Percentiles rank a stretch among this genome's conserved stretches.
phyloP scores from a whole-genome alignment of 2,113 vertebrate genomes.

The Peromyscus maniculatus region DNA sequence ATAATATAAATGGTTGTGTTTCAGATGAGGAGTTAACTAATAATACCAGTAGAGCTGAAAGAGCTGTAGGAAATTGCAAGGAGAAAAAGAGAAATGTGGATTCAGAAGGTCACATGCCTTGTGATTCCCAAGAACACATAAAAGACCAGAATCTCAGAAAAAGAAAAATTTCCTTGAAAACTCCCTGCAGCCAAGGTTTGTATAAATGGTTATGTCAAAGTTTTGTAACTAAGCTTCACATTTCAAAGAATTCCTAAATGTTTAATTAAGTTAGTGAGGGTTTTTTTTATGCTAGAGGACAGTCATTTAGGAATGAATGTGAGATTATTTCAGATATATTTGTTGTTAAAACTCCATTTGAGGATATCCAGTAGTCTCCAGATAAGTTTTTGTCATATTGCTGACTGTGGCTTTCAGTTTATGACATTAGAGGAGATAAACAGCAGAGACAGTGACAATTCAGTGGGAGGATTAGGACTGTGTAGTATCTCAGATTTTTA shows the following conservation, averaged over 20 bases:
- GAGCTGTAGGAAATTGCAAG: conserved; percentile 22
- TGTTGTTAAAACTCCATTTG: conserved; percentile 35
- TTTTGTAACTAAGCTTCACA: conserved; percentile 45
- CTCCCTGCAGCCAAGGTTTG: conserved; percentile 55
- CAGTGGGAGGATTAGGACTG: neutral
- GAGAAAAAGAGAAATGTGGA: conserved; percentile 60
- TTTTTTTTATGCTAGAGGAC: neutral
- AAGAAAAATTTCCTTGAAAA: conserved; percentile 50
- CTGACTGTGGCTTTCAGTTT: conserved; percentile 44
- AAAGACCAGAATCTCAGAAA: conserved; percentile 57
- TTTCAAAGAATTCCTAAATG: conserved; percentile 54
- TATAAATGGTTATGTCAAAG: conserved; percentile 28
- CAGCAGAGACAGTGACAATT: conserved; percentile 8
- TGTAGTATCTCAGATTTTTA: neutral
- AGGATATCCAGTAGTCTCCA: conserved; percentile 17
- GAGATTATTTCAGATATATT: conserved; percentile 36
- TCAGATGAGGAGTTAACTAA: conserved; percentile 72
- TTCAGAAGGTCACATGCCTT: neutral
- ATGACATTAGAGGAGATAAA: conserved; percentile 35
- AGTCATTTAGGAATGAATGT: conserved; percentile 17
- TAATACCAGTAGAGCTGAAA: conserved; percentile 54
- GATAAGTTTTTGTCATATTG: neutral
- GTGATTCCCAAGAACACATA: conserved; percentile 53
- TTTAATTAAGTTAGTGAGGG: conserved; percentile 71
- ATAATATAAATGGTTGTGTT: conserved; percentile 69